phyloP scores from a whole-genome alignment of 2,797 vertebrate genomes.

The Clangula hyemalis region DNA sequence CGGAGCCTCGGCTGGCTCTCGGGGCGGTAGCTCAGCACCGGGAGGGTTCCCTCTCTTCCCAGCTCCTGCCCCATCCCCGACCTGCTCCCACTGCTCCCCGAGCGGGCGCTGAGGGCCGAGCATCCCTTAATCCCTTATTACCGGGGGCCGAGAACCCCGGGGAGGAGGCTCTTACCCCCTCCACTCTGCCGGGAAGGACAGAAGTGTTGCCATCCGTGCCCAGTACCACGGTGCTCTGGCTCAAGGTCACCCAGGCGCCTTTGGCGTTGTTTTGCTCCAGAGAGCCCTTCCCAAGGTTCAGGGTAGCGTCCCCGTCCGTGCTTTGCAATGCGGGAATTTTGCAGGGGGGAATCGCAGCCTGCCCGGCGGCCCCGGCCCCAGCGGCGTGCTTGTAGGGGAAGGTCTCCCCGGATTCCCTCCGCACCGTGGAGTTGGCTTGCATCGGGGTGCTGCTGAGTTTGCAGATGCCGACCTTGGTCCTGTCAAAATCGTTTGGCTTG shows the following conservation, averaged over 20 bases:
- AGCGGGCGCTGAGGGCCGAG: fast-evolving
- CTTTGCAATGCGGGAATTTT: constrained; percentile 83
- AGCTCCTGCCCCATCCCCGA: not conserved
- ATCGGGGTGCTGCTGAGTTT: constrained; percentile 77
- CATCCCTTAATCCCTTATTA: fast-evolving
- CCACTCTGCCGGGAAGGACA: constrained; percentile 85
- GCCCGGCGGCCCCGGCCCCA: constrained; percentile 31
- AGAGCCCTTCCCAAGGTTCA: constrained; percentile 81
- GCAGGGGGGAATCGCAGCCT: constrained; percentile 73
- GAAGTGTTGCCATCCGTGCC: constrained; percentile 94
- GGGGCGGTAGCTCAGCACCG: too few species aligned
- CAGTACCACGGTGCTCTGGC: constrained; percentile 94
- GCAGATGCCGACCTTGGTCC: constrained; percentile 87
- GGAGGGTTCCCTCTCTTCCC: too few species aligned
- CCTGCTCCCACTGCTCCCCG: not conserved
- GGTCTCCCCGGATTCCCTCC: constrained; percentile 80
- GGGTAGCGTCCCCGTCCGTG: constrained; percentile 69
- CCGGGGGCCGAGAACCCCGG: not conserved
- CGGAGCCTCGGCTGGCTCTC: too few species aligned
- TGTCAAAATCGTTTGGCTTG: constrained; percentile 82
- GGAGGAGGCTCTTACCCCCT: constrained; percentile 82
- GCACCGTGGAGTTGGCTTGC: constrained; percentile 76
- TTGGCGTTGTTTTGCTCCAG: constrained; percentile 87
- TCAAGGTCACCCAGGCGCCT: constrained; percentile 89
- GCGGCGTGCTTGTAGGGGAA: constrained; percentile 58